These are phyloP conservation scores for Sporophila hypoxantha DNA, from an alignment of 2,113 vertebrate genomes.

Conservation along the genomic window DNA sequence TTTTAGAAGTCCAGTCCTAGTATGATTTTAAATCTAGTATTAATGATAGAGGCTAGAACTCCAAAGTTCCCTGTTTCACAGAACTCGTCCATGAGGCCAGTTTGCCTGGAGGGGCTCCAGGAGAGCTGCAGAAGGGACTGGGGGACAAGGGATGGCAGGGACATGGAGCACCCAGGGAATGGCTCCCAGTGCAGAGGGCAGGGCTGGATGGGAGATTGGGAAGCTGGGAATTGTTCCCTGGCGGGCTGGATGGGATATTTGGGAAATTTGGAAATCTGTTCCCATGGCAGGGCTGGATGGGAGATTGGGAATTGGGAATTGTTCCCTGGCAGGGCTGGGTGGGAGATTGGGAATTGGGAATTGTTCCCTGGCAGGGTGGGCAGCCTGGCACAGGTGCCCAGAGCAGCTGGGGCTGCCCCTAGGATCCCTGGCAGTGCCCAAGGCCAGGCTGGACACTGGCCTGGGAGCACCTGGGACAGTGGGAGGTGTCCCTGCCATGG, in stretches of 20 bases:
- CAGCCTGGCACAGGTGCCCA: not conserved
- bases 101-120: rapidly evolving
- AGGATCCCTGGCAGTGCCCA: not conserved
- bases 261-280: no score
- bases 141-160: not conserved
- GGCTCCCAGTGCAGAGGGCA: not conserved
- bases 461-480: not conserved
- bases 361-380: not conserved
- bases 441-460: not conserved
- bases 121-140: not conserved
- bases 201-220: rapidly evolving
- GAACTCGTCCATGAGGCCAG: not conserved
- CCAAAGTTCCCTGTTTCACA: not conserved
- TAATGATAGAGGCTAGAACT: not conserved
- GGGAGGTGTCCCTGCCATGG: not conserved
- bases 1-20: not conserved
- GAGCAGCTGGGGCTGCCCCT: not conserved
- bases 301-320: not conserved
- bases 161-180: not conserved
- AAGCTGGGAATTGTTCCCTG: not conserved
- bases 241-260: no score
- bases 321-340: rapidly evolving
- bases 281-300: rapidly evolving
- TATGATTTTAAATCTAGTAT: not conserved
- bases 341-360: not conserved